Percentiles rank a stretch among this genome's conserved stretches.
Evolutionary conservation across 1,140 invertebrate genomes (phyloP).

Genomic region (Pinna nobilis): DNA sequence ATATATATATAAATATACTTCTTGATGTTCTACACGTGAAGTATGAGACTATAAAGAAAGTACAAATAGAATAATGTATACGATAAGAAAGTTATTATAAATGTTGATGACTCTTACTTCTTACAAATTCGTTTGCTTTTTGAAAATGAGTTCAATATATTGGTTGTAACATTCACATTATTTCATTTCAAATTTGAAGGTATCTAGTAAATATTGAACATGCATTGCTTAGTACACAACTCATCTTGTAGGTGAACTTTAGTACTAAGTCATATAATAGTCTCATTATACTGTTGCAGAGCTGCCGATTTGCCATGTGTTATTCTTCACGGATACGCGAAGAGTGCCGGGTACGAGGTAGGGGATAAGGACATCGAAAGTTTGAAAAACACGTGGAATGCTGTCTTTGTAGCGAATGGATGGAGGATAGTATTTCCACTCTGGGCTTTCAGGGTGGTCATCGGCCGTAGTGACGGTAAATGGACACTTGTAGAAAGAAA

Average conservation of each 20-base stretch:
- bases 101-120: too few species aligned
- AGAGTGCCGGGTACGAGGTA: constrained; percentile 96
- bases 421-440: constrained; percentile 49
- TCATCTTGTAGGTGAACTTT: not conserved
- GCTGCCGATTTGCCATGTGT: constrained; percentile 98
- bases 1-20: too few species aligned
- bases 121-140: too few species aligned
- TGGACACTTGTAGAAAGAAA: constrained; percentile 23
- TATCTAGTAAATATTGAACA: not conserved
- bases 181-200: not conserved
- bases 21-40: too few species aligned
- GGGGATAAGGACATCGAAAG: constrained; percentile 95
- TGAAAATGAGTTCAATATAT: not conserved
- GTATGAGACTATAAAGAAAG: too few species aligned
- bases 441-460: constrained; percentile 38
- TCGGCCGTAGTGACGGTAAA: constrained; percentile 17
- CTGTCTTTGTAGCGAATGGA: constrained; percentile 44
- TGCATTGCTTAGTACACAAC: too few species aligned
- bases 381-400: constrained; percentile 68
- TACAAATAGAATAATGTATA: too few species aligned
- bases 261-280: not conserved
- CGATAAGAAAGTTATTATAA: too few species aligned
- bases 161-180: not conserved
- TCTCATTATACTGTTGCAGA: constrained; percentile 77
- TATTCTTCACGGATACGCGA: constrained; percentile 97